phyloP scores from a whole-genome alignment of 2,888 invertebrate genomes.

The Mythimna impura region DNA sequence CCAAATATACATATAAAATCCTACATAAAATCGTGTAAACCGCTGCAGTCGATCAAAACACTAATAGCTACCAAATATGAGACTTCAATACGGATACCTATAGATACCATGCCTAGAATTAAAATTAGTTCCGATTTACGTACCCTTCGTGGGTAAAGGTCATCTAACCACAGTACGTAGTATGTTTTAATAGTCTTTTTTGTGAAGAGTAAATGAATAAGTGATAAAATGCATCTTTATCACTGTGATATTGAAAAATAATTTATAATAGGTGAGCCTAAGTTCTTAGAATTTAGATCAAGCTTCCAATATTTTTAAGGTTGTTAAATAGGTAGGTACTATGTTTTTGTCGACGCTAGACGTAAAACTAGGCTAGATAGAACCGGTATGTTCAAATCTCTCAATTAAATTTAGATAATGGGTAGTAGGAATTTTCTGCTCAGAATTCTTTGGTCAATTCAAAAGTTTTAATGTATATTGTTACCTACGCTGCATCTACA shows the following conservation, averaged over 20 bases:
- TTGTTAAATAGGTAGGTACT: conserved; percentile 10
- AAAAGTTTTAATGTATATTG: conserved; percentile 12
- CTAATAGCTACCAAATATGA: too few species aligned
- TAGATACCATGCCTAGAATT: too few species aligned
- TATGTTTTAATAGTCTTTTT: neutral
- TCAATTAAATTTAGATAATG: conserved; percentile 17
- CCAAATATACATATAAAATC: too few species aligned
- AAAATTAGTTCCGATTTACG: too few species aligned
- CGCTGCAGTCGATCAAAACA: neutral
- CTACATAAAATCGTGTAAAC: too few species aligned
- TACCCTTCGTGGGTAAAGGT: too few species aligned
- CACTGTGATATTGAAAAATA: conserved; percentile 19
- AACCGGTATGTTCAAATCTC: conserved; percentile 15
- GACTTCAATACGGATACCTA: too few species aligned
- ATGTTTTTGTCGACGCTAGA: neutral
- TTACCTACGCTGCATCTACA: neutral
- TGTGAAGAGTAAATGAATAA: neutral
- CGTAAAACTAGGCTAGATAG: conserved; percentile 7
- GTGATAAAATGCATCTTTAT: conserved; percentile 1
- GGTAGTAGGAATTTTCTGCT: conserved; percentile 20
- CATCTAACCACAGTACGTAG: too few species aligned
- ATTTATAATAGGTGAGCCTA: conserved; percentile 2
- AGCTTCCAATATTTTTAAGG: conserved; percentile 45
- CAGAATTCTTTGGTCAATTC: conserved; percentile 45
- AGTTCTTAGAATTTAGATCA: conserved; percentile 5